A percentile compares a stretch with the other conserved stretches of the same genome.
phyloP scores from a whole-genome alignment of 2,113 vertebrate species.

The Ptychochromis oligacanthus region DNA sequence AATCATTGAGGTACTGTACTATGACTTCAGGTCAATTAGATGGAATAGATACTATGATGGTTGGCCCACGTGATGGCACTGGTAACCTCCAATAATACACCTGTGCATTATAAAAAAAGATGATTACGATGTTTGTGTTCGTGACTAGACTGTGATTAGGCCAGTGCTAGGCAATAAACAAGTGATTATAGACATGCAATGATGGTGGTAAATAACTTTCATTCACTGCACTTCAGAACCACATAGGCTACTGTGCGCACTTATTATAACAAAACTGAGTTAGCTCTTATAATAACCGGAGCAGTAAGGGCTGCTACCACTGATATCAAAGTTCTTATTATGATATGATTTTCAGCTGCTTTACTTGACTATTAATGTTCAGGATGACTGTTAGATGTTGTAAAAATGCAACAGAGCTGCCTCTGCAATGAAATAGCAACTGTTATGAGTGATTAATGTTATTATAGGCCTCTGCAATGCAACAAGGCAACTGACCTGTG shows the following conservation, averaged over 20 bases:
- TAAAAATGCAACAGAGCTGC: background rate
- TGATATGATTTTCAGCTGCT: too few species aligned
- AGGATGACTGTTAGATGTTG: background rate
- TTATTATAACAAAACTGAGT: background rate
- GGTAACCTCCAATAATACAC: background rate
- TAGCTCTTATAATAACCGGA: background rate
- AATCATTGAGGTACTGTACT: background rate
- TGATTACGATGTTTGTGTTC: background rate
- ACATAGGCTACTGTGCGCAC: background rate
- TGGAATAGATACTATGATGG: background rate
- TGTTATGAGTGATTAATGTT: background rate
- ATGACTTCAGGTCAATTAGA: background rate
- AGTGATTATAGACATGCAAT: background rate
- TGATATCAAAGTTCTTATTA: background rate
- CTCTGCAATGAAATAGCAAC: background rate
- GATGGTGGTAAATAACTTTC: background rate
- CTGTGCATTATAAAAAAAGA: background rate
- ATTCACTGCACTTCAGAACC: background rate
- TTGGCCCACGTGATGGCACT: background rate
- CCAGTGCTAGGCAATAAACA: background rate
- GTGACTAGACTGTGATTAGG: background rate
- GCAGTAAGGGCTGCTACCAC: background rate
- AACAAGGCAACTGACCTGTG: rapidly evolving
- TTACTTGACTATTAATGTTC: background rate
- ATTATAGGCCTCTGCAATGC: background rate